Base-by-base conservation (phyloP, 2,113 vertebrate genomes). In the Willisornis vidua region DNA sequence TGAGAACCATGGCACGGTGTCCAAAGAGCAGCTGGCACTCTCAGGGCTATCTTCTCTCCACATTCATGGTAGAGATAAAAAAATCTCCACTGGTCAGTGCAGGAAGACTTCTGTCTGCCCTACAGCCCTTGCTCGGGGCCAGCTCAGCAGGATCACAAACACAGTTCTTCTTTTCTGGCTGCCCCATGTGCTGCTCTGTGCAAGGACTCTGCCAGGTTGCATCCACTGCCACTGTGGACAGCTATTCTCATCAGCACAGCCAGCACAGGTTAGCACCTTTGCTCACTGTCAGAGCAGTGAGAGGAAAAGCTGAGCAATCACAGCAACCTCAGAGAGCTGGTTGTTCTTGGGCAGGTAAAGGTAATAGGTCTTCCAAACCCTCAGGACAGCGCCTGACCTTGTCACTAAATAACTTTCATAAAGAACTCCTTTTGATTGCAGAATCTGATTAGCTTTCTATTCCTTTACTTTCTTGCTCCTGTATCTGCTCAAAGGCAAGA, bases 51-150 rank as follows among this genome's bases (percentile, higher is more conserved):
- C 18, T 83, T 85, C 88, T 72, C 78, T 90, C 29, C 28, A 55
- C 3, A 17, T 61, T 67, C 28, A 49, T 4, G 17, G 18, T n/a
- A 55, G 19, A 77, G 49, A 48, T n/a, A 73, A 66, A 68, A 70
- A 70, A 17, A 58, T 59, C 18, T 85, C 67, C 26, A 39, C 5
- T 22, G 25, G 65, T 37, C 62, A 78, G 52, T 84, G 65, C 58
- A 78, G 67, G 51, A 91, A 55, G 85, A 52, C 46, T 62, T 87
- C 0, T 0, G 58, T 25, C 39, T 77, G n/a, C 54, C 10, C 13
- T 55, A 33, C 7, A 59, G 63, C 19, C 31, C 46, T 82, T 0
- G 0, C 31, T 46, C 7, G 2, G 19, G 28, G 12, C 37, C 35
- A 41, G 55, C 33, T 80, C 43, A 93, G 59, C 48, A 67, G 43